Evolutionary conservation across 2,888 invertebrate genomes (phyloP).

Genomic region (Adela reaumurella): DNA sequence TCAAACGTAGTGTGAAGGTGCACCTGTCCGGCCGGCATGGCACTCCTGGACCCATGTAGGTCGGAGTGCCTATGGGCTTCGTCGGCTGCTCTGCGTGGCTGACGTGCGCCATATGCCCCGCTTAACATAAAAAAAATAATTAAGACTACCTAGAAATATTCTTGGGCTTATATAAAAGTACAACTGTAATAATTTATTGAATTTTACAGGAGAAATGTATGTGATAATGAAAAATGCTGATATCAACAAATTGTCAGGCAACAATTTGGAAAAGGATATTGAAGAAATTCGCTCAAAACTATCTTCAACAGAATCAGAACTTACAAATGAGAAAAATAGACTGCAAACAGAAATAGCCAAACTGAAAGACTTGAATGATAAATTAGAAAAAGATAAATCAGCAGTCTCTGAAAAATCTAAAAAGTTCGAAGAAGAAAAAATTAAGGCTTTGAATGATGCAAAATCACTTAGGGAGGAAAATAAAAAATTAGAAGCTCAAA

Average conservation of each 20-base stretch:
- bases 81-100: too few species aligned
- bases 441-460: conserved; percentile 31
- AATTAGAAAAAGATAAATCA: conserved; percentile 43
- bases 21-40: too few species aligned
- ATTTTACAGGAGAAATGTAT: conserved; percentile 52
- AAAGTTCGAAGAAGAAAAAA: conserved; percentile 36
- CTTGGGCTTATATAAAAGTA: not conserved
- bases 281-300: conserved; percentile 52
- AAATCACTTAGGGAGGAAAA: conserved; percentile 64
- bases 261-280: conserved; percentile 49
- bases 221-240: conserved; percentile 61
- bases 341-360: conserved; percentile 47
- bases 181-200: conserved; percentile 5
- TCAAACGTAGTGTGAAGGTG: too few species aligned
- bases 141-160: not conserved
- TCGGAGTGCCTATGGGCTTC: too few species aligned
- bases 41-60: too few species aligned
- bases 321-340: conserved; percentile 48
- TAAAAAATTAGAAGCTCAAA: conserved; percentile 56
- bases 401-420: conserved; percentile 29
- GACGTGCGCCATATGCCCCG: too few species aligned
- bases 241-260: conserved; percentile 37
- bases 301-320: conserved; percentile 44
- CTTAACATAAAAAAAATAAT: too few species aligned
- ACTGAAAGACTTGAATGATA: conserved; percentile 47